Evolutionary conservation across 2,113 vertebrate species (phyloP).

Genomic region (Thermophis baileyi): DNA sequence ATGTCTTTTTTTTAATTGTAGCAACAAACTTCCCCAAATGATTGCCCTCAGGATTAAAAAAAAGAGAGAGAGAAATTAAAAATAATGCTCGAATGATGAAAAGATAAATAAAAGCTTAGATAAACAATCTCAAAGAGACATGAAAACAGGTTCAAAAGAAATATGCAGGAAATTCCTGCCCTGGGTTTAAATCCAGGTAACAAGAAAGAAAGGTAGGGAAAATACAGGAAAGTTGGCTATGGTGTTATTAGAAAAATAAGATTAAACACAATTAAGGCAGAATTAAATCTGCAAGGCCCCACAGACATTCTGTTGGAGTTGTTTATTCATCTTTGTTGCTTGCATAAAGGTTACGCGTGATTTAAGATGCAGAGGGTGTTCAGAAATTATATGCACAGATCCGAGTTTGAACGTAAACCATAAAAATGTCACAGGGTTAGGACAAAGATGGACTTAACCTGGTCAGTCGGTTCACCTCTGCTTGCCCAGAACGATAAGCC

Average conservation of each 20-base stretch:
- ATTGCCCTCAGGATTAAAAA: neutral
- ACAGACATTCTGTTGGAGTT: neutral
- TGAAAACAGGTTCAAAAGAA: neutral
- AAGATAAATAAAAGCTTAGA: neutral
- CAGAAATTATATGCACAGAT: neutral
- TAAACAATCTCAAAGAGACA: neutral
- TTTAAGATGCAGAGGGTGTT: neutral
- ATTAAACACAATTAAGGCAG: neutral
- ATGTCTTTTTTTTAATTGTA: neutral
- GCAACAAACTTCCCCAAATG: neutral
- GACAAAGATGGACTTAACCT: neutral
- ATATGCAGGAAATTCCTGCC: neutral
- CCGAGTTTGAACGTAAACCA: neutral
- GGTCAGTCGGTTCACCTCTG: neutral
- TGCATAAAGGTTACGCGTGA: neutral
- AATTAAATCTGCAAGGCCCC: neutral
- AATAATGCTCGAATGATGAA: neutral
- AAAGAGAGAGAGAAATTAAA: neutral
- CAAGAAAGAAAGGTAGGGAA: neutral
- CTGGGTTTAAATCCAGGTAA: neutral
- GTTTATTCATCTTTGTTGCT: neutral
- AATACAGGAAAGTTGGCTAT: neutral
- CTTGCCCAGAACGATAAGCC: neutral
- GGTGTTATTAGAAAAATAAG: neutral
- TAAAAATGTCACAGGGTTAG: neutral